Base-by-base conservation (phyloP, 2,888 invertebrate genomes). In the Cancer borealis region DNA sequence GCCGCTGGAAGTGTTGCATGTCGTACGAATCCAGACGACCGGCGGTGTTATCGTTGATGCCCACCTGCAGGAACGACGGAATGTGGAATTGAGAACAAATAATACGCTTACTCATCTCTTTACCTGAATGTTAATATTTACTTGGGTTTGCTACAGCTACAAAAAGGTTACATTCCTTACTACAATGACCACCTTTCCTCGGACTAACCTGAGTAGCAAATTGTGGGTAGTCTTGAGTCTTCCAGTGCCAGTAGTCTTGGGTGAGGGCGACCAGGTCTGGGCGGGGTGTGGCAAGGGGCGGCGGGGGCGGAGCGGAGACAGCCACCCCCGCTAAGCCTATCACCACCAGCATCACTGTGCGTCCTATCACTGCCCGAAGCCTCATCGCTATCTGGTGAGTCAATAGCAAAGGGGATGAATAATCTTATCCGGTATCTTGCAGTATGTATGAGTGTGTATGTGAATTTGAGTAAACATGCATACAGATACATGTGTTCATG, bases 181-280 rank as follows among this genome's bases (percentile, higher is more conserved):
- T 79, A 39, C 47, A 6, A 79, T 4, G 47, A 91, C 54, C 14
- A 5, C 2, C 21, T n/a, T 21, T 12, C 3, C 46, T 17, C 3
- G 17, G n/a, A n/a, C 94, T 96, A 92, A 96, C 96, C 93, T 96
- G 96, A 1, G 96, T 96, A 6, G 96, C 96, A 95, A 96, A 96
- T 93, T 96, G 96, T 21, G 96, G 96, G 88, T 95, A 96, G 89
- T 96, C 96, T 47, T 96, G 92, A 3, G 96, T 94, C 12, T 96
- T 95, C 96, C 96, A 96, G 49, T 96, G 94, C 96, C 96, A 96
- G 95, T 96, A 96, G 26, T 96, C 96, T 39, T 96, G 96, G 54
- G 96, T 93, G 26, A 96, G 92, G 0, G 93, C 93, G 14, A 92
- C 91, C 21, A 96, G 93, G 87, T 93, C 94, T 0, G 95, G 93